Evolutionary conservation across 64 coral and sea anemone genomes (phyloP).

Genomic region (Montipora foliosa): DNA sequence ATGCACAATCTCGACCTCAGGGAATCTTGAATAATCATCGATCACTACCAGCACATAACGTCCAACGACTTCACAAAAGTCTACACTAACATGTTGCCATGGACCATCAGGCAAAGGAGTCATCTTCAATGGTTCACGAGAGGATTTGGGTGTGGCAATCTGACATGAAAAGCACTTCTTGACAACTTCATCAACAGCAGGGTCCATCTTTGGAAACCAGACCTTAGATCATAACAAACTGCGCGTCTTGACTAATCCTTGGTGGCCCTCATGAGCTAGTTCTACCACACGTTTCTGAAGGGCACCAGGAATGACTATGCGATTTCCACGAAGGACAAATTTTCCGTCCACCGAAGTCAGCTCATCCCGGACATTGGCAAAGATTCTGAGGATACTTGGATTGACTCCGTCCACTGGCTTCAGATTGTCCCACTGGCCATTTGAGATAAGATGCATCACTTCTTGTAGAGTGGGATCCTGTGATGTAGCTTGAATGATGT

Average conservation of each 20-base stretch:
- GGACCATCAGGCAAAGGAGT: slow-evolving; percentile 56
- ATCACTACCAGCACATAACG: slow-evolving; percentile 36
- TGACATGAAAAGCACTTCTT: slow-evolving; percentile 53
- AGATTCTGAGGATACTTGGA: slow-evolving; percentile 20
- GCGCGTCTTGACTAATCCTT: slow-evolving; percentile 46
- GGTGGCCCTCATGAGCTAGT: slow-evolving; percentile 39
- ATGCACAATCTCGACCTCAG: slow-evolving; percentile 15
- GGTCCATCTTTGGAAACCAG: slow-evolving; percentile 18
- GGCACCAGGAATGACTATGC: neutral
- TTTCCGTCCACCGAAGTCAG: slow-evolving; percentile 37
- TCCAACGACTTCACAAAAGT: slow-evolving; percentile 41
- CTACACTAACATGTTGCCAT: slow-evolving; percentile 45
- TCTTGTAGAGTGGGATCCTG: slow-evolving; percentile 9
- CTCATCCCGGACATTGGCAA: slow-evolving; percentile 48
- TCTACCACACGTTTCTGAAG: no score
- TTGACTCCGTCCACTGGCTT: slow-evolving; percentile 6
- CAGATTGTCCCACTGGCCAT: slow-evolving; percentile 27
- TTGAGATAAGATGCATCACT: slow-evolving; percentile 29
- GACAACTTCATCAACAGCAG: no score
- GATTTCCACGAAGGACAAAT: slow-evolving; percentile 39
- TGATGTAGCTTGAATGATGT: slow-evolving; percentile 11
- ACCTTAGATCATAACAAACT: slow-evolving; percentile 23
- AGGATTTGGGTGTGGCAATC: slow-evolving; percentile 56
- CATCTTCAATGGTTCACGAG: slow-evolving; percentile 62
- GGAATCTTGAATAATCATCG: slow-evolving; percentile 52